These are phyloP conservation scores for Venustoraphidia nigricollis DNA, from an alignment of 2,888 invertebrate genomes.

Conservation along the genomic window DNA sequence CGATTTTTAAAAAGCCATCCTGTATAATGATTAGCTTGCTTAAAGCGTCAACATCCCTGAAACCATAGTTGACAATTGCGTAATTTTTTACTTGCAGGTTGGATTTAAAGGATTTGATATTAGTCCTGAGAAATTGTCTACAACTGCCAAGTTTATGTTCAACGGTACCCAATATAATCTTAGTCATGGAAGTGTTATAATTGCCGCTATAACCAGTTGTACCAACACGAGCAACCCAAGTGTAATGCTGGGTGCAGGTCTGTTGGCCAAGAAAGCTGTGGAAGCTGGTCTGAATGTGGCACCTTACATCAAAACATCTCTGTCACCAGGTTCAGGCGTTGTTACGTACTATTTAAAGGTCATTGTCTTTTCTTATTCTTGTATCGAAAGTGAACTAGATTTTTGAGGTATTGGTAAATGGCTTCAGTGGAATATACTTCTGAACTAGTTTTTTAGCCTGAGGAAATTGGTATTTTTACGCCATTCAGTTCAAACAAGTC, in stretches of 20 bases:
- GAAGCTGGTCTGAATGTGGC: constrained; percentile 75
- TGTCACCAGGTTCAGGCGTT: constrained; percentile 92
- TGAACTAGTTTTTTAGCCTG: too few relatives aligned
- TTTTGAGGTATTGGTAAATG: too few relatives aligned
- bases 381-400: too few relatives aligned
- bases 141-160: constrained; percentile 58
- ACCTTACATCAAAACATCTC: constrained; percentile 91
- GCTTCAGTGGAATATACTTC: too few relatives aligned
- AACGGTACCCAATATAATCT: constrained; percentile 68
- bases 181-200: constrained; percentile 84
- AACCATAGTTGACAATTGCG: not conserved
- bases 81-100: constrained; percentile 37
- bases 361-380: not conserved
- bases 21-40: too few relatives aligned
- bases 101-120: constrained; percentile 89
- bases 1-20: too few relatives aligned
- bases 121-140: constrained; percentile 40
- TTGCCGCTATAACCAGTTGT: constrained; percentile 95
- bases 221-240: constrained; percentile 97
- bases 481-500: too few relatives aligned
- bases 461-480: too few relatives aligned
- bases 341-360: constrained; percentile 69
- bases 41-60: too few relatives aligned
- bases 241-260: constrained; percentile 91
- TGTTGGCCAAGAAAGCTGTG: constrained; percentile 88